phyloP scores from a whole-genome alignment of 2,888 invertebrate genomes.

The Petrolisthes cinctipes region DNA sequence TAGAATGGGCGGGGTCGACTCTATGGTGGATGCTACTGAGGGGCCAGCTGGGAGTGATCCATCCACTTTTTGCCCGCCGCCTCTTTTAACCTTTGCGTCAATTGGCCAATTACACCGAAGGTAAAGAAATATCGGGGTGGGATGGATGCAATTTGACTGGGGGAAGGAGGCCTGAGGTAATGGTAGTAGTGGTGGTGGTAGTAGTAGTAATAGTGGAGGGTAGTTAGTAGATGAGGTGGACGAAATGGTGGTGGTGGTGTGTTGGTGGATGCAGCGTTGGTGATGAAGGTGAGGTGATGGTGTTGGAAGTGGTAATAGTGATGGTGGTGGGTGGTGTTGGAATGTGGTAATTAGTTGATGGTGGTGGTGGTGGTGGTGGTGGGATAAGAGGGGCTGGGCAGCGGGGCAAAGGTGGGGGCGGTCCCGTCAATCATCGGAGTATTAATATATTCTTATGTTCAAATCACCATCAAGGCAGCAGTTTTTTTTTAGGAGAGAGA shows the following conservation, averaged over 20 bases:
- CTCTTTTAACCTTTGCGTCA: constrained; percentile 18
- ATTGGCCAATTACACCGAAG: constrained; percentile 16
- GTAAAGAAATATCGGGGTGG: not conserved
- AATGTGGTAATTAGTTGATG: not conserved
- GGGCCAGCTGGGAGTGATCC: constrained; percentile 5
- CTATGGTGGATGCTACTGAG: no score
- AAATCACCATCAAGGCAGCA: not conserved
- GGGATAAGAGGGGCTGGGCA: not conserved
- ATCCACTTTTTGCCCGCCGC: constrained; percentile 4
- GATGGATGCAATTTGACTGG: not conserved
- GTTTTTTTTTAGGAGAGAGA: not conserved
- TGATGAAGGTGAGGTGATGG: not conserved
- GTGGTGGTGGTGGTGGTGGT: not conserved
- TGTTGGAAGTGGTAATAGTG: not conserved
- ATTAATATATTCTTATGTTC: not conserved
- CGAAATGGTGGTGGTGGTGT: not conserved
- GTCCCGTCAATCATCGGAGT: not conserved
- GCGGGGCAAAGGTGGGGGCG: not conserved
- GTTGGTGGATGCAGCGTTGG: not conserved
- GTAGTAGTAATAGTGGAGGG: not conserved
- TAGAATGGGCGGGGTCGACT: no score
- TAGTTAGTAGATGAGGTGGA: not conserved
- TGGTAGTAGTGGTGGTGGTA: not conserved
- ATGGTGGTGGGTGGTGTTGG: constrained; percentile 1
- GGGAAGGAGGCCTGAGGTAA: not conserved